phyloP scores from a whole-genome alignment of 2,113 vertebrate species.

The Bungarus multicinctus region DNA sequence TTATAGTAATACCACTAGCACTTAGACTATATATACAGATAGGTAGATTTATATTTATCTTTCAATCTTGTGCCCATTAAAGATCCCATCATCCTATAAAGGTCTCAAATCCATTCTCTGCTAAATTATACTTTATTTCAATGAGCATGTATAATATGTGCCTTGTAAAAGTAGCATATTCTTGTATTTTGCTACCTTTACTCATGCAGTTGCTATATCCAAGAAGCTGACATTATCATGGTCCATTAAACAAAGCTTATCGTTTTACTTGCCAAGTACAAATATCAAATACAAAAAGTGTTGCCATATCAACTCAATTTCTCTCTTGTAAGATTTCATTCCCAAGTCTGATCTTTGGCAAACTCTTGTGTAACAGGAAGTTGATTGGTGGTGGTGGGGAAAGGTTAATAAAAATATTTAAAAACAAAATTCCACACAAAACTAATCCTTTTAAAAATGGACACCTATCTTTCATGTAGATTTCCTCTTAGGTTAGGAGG shows the following conservation, averaged over 20 bases:
- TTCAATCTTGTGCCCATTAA: neutral
- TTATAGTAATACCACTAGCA: neutral
- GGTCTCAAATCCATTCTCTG: neutral
- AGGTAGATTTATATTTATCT: too few species aligned
- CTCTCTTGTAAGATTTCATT: conserved; percentile 37
- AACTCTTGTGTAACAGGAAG: neutral
- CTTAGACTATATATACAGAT: too few species aligned
- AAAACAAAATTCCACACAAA: neutral
- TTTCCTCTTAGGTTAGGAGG: neutral
- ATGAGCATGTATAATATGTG: neutral
- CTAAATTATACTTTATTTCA: neutral
- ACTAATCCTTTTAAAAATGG: neutral
- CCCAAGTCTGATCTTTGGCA: conserved; percentile 25
- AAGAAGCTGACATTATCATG: neutral
- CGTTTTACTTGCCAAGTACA: conserved; percentile 40
- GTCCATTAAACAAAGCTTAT: neutral
- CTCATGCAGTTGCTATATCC: neutral
- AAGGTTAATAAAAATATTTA: neutral
- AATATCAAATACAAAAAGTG: conserved; percentile 50
- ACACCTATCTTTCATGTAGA: neutral
- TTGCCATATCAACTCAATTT: conserved; percentile 62
- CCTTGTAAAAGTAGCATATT: neutral
- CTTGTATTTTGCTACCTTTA: neutral
- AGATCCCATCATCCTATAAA: neutral
- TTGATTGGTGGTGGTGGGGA: neutral